Evolutionary conservation across 2,797 vertebrate species (phyloP).

Genomic region (Schizopygopsis malacanthus): DNA sequence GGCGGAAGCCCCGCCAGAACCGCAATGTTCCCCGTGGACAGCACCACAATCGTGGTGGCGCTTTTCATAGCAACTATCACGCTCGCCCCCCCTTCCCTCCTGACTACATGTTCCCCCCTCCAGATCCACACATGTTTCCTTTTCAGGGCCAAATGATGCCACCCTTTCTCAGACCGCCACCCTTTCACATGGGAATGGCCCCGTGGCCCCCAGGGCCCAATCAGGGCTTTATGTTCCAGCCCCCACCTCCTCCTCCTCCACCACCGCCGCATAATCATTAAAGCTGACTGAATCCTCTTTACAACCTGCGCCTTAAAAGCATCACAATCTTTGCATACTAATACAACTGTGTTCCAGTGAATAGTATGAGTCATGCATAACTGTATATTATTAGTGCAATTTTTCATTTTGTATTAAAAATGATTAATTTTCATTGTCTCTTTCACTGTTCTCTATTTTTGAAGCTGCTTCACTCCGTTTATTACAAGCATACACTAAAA

Average conservation of each 20-base stretch:
- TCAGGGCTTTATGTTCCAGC: slow-evolving; percentile 56
- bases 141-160: slow-evolving; percentile 36
- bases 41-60: slow-evolving; percentile 36
- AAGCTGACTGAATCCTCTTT: slow-evolving; percentile 25
- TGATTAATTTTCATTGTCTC: not conserved
- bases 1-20: slow-evolving; percentile 51
- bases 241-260: slow-evolving; percentile 58
- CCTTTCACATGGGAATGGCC: slow-evolving; percentile 52
- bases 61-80: slow-evolving; percentile 57
- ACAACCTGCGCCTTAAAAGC: not conserved
- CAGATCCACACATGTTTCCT: slow-evolving; percentile 44
- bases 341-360: not conserved
- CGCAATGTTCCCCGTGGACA: slow-evolving; percentile 38
- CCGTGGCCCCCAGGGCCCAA: slow-evolving; percentile 52
- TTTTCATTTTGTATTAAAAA: slow-evolving; percentile 39
- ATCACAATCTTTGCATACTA: slow-evolving; percentile 1
- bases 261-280: slow-evolving; percentile 51
- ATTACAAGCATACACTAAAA: not conserved
- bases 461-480: not conserved
- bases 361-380: not conserved
- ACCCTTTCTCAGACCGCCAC: slow-evolving; percentile 42
- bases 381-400: slow-evolving; percentile 12
- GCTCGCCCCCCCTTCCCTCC: slow-evolving; percentile 46
- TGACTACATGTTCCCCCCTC: slow-evolving; percentile 32
- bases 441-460: not conserved